Evolutionary conservation across 2,797 vertebrate species (phyloP).

Genomic region (Adelosebastes latens): DNA sequence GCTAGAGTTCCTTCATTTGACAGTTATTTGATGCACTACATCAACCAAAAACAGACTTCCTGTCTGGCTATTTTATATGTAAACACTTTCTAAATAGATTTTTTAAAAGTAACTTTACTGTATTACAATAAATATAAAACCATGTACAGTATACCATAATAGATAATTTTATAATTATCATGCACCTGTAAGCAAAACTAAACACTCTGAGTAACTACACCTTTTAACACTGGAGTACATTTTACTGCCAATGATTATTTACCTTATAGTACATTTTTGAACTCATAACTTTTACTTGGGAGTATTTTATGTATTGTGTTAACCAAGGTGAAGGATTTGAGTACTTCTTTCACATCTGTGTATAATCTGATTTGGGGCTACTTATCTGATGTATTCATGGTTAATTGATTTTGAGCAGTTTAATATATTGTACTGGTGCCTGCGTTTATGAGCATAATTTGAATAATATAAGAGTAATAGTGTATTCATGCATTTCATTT

Average conservation of each 20-base stretch:
- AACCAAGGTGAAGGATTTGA: neutral
- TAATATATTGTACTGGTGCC: neutral
- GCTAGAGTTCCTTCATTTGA: neutral
- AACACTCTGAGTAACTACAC: neutral
- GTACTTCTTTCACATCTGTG: neutral
- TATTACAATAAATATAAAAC: neutral
- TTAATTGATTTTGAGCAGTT: neutral
- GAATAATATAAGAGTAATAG: neutral
- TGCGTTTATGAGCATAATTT: neutral
- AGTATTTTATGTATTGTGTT: neutral
- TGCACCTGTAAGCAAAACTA: neutral
- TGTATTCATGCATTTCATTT: slow-evolving; percentile 13
- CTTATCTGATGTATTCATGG: neutral
- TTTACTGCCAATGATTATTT: neutral
- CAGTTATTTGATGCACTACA: neutral
- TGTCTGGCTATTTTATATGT: neutral
- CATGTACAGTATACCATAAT: neutral
- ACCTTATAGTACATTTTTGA: neutral
- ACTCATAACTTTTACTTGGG: neutral
- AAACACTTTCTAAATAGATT: rapidly evolving
- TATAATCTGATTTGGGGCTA: neutral
- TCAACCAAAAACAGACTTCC: neutral
- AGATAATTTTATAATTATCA: neutral
- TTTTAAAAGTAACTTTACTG: neutral
- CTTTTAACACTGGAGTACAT: neutral